Evolutionary conservation across 35 echinoderm and acorn worm genomes (phyloP).

Genomic region (Ophioderma brevispina): DNA sequence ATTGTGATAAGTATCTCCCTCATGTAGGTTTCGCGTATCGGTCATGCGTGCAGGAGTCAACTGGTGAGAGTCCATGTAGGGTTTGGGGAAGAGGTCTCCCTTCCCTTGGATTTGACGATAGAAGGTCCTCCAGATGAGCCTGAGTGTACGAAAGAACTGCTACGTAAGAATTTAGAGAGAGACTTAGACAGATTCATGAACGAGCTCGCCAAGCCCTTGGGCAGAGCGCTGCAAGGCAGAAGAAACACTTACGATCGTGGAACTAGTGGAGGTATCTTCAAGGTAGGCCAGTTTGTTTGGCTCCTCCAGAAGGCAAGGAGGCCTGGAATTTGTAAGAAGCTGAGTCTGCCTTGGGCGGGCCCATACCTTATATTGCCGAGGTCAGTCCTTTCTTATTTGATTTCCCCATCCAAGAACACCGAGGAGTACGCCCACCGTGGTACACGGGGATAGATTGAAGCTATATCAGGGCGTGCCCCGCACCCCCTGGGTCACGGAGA

Average conservation of each 20-base stretch:
- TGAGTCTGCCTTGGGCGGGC: slow-evolving; percentile 42
- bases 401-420: slow-evolving; percentile 19
- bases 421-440: slow-evolving; percentile 23
- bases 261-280: background rate
- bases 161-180: slow-evolving; percentile 5
- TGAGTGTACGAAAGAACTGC: background rate
- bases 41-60: slow-evolving; percentile 42
- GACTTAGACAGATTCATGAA: background rate
- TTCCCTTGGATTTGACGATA: slow-evolving; percentile 45
- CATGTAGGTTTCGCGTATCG: slow-evolving; percentile 32
- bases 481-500: background rate
- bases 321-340: slow-evolving; percentile 30
- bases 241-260: slow-evolving; percentile 46
- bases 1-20: slow-evolving; percentile 56
- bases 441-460: slow-evolving; percentile 43
- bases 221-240: slow-evolving; percentile 12
- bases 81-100: slow-evolving; percentile 46
- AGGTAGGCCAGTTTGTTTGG: slow-evolving; percentile 23
- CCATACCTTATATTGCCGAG: slow-evolving; percentile 26
- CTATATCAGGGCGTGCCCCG: slow-evolving; percentile 23
- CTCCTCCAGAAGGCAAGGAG: background rate
- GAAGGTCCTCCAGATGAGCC: background rate
- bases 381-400: slow-evolving; percentile 34
- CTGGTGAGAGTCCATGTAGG: slow-evolving; percentile 53
- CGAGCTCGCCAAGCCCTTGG: slow-evolving; percentile 19